Conservation (phyloP, 1,140 invertebrate species). For the Scaptomyza graminum region DNA sequence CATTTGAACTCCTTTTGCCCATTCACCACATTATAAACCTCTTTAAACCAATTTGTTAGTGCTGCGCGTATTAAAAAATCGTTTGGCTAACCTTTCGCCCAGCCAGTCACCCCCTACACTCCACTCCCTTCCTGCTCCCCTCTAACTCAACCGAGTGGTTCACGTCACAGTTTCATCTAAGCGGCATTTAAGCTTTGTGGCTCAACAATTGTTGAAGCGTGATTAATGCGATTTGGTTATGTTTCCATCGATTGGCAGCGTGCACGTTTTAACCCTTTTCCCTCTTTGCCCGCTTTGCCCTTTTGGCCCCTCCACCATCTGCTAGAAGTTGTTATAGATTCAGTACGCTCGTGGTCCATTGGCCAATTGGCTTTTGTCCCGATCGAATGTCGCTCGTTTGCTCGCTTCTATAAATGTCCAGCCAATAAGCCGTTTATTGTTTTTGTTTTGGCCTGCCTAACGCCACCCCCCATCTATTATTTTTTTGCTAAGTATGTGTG, state of each 20-base stretch:
- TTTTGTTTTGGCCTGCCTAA: constrained; percentile 6
- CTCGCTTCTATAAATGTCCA: constrained; percentile 45
- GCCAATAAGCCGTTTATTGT: constrained; percentile 38
- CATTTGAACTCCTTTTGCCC: no score
- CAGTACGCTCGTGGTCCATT: constrained; percentile 34
- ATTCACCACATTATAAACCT: no score
- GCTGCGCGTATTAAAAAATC: no score
- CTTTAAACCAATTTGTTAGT: no score
- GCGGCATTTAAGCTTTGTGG: constrained; percentile 78
- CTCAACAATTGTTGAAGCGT: constrained; percentile 79
- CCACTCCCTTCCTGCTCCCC: background rate
- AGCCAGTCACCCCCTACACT: background rate
- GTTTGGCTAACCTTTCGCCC: no score
- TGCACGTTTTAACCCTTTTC: background rate
- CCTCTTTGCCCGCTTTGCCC: background rate
- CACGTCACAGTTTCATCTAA: constrained; percentile 52
- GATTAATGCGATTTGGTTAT: constrained; percentile 80
- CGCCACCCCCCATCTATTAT: background rate
- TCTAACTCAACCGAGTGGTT: background rate
- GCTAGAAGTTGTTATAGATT: constrained; percentile 8
- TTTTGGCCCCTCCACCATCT: background rate
- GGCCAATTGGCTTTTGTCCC: constrained; percentile 53
- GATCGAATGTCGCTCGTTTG: constrained; percentile 40
- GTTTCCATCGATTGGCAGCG: constrained; percentile 70
- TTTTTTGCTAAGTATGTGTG: no score